Percentiles rank a stretch among this genome's conserved stretches.
phyloP scores from a whole-genome alignment of 2,797 vertebrate species.

The Eidolon dupreanum region DNA sequence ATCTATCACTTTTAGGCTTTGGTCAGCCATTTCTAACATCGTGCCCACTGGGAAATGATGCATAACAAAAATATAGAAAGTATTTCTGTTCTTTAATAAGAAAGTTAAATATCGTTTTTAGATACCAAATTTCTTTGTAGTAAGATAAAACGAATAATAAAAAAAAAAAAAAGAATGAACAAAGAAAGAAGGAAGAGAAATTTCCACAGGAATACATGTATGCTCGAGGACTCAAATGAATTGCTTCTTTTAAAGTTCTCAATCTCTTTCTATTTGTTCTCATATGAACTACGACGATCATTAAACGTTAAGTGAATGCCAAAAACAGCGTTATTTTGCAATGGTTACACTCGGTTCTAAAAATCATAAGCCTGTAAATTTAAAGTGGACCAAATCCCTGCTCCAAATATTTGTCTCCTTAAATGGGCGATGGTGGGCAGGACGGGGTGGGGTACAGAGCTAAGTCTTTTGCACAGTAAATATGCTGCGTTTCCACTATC shows the following conservation, averaged over 20 bases:
- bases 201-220: neutral
- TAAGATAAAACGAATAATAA: neutral
- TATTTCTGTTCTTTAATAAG: neutral
- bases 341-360: neutral
- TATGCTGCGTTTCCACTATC: constrained; percentile 44
- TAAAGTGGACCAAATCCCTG: neutral
- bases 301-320: neutral
- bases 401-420: constrained; percentile 22
- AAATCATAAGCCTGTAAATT: constrained; percentile 1
- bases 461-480: constrained; percentile 44
- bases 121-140: neutral
- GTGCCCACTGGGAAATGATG: neutral
- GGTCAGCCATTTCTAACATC: neutral
- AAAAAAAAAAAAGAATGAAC: neutral
- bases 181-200: neutral
- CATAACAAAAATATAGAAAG: neutral
- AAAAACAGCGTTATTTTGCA: constrained; percentile 11
- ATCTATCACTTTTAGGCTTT: neutral
- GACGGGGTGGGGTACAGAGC: neutral
- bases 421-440: neutral
- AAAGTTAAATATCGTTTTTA: neutral
- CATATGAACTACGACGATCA: neutral
- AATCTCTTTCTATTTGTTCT: neutral
- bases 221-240: neutral
- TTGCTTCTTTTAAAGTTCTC: neutral